These are phyloP conservation scores for Origma solitaria DNA, from an alignment of 2,113 vertebrate genomes.

Conservation along the genomic window DNA sequence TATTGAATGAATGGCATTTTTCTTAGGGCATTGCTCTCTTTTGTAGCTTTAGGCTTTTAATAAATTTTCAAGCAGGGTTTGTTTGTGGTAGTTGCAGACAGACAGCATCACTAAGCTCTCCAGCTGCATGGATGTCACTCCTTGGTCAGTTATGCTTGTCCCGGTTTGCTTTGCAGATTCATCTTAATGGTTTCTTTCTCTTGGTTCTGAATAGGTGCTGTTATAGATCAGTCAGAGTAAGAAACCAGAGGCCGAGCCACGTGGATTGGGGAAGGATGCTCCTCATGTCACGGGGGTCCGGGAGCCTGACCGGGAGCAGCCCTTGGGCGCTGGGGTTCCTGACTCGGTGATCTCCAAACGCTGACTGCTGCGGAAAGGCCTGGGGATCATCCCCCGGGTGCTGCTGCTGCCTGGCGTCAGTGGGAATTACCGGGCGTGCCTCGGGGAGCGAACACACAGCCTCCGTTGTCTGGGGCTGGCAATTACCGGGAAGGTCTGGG, in stretches of 20 bases:
- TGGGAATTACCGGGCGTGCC: not conserved
- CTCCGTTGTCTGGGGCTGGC: not conserved
- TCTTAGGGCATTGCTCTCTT: not conserved
- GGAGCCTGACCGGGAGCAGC: not conserved
- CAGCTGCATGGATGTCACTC: not conserved
- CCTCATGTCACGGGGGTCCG: not conserved
- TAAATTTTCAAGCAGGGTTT: not conserved
- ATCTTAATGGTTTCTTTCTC: not conserved
- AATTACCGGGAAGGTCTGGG: not conserved
- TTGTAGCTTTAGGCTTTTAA: not conserved
- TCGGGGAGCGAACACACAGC: not conserved
- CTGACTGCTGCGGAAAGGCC: not conserved
- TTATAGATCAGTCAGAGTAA: accelerated
- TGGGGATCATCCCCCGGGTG: not conserved
- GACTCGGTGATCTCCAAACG: not conserved
- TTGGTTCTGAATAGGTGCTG: not conserved
- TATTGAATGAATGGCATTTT: not conserved
- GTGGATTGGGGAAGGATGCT: not conserved
- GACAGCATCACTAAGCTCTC: not conserved
- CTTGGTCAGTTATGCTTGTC: accelerated
- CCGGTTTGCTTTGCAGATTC: not conserved
- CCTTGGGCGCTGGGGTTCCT: accelerated
- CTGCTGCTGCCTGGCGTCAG: not conserved
- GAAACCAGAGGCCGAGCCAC: not conserved
- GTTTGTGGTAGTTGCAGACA: accelerated